A percentile compares a stretch with the other conserved stretches of the same genome.
phyloP scores from a whole-genome alignment of 2,888 invertebrate species.

The Zele albiditarsus region DNA sequence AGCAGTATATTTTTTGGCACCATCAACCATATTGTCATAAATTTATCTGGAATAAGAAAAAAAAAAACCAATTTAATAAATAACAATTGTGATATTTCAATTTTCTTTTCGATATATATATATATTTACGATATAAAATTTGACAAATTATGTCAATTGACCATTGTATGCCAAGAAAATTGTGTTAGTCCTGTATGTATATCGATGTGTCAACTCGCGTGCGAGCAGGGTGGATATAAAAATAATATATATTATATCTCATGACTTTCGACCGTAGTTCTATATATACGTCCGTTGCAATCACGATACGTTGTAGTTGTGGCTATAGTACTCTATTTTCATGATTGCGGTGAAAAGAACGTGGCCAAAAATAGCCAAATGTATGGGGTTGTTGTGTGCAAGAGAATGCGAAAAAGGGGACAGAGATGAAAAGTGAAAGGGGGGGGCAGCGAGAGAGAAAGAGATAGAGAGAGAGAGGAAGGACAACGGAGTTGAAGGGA shows the following conservation, averaged over 20 bases:
- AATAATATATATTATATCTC: constrained; percentile 38
- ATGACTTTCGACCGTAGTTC: constrained; percentile 14
- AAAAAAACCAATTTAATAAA: not conserved
- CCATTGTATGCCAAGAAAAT: not conserved
- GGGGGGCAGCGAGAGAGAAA: constrained; percentile 26
- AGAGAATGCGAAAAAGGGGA: constrained; percentile 24
- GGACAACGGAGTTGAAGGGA: constrained; percentile 11
- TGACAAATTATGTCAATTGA: constrained; percentile 36
- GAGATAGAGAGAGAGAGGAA: constrained; percentile 27
- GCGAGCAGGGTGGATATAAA: constrained; percentile 40
- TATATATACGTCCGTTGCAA: constrained; percentile 52
- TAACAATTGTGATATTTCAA: constrained; percentile 6
- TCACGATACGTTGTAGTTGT: constrained; percentile 50
- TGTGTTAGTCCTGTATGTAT: not conserved
- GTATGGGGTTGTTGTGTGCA: constrained; percentile 17
- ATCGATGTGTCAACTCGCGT: not conserved
- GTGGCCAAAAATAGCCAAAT: constrained; percentile 26
- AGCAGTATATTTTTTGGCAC: not conserved
- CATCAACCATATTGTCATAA: not conserved
- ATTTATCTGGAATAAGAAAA: not conserved
- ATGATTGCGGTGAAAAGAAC: constrained; percentile 39
- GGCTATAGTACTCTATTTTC: constrained; percentile 20
- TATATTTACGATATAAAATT: not conserved
- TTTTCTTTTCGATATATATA: not conserved
- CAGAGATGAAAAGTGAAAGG: not conserved